These are phyloP conservation scores for Campoletis sonorensis DNA, from an alignment of 1,140 invertebrate species.

Conservation along the genomic window DNA sequence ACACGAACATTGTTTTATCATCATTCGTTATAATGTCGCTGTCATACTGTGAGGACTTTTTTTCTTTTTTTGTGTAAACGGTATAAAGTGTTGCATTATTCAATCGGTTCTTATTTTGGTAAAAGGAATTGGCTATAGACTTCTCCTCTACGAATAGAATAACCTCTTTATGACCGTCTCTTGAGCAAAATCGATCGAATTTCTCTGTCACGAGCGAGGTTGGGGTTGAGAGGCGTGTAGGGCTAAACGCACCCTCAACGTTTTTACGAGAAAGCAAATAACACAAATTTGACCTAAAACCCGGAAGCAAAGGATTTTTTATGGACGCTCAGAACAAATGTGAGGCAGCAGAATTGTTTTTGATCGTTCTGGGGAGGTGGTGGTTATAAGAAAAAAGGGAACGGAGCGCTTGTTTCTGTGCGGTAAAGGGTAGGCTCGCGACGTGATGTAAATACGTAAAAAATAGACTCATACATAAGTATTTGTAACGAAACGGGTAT, in stretches of 20 bases:
- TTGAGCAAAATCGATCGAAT: slow-evolving; percentile 22
- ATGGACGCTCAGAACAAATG: background rate
- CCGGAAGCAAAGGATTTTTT: background rate
- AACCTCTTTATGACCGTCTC: slow-evolving; percentile 11
- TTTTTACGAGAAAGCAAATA: background rate
- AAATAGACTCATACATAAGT: background rate
- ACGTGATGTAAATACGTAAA: background rate
- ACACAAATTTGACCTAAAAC: background rate
- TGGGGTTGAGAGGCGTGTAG: slow-evolving; percentile 1
- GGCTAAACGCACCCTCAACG: slow-evolving; percentile 28
- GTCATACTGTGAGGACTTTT: too few species aligned
- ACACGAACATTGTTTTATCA: background rate
- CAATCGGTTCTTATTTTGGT: background rate
- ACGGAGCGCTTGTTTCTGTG: too few species aligned
- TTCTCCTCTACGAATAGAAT: slow-evolving; percentile 34
- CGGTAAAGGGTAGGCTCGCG: background rate
- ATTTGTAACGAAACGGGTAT: slow-evolving; percentile 28
- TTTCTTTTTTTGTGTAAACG: background rate
- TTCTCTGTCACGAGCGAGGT: background rate
- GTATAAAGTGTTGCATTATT: background rate
- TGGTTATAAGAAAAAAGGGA: too few species aligned
- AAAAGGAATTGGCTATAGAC: background rate
- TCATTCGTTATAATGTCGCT: background rate
- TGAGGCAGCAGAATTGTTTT: background rate
- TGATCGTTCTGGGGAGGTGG: background rate